Base-by-base conservation (phyloP, 2,797 vertebrate genomes). In the Sorex maritimensis region DNA sequence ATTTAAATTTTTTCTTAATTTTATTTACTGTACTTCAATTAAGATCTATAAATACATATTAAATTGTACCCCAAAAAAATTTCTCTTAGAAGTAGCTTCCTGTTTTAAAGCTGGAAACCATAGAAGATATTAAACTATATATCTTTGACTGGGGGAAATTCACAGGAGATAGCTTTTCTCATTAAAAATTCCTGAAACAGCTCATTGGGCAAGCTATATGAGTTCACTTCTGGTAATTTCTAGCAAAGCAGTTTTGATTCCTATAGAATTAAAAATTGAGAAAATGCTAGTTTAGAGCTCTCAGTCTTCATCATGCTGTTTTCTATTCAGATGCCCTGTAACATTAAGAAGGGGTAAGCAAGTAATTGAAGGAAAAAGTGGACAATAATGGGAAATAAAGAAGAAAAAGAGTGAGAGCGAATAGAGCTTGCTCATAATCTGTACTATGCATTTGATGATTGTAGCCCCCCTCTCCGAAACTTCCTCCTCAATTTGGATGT, bases 101-200 rank as follows among this genome's bases (percentile, higher is more conserved):
- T 61, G 71, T 30, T 89, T 92, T 92, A 77, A 92, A 87, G 58
- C 41, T 94, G 55, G 49, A 79, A 79, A 77, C 24, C 41, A 87
- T 88, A 93, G 73, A 77, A 94, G 65, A 71, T 94, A 93, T 89
- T 94, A 93, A 91, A 95, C 90, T 85, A n/a, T 88, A 13, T 38
- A 92, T 92, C 69, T 90, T 38, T 67, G 84, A 86, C 34, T 92
- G 55, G 30, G 46, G 78, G 46, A 94, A 94, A 94, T 80, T 92
- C 75, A 95, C 63, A 88, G 71, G 65, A 80, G 74, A 80, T 65
- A 86, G 12, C 8, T 72, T 88, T 92, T 90, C 68, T 58, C 46
- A 91, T 89, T 90, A 92, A 90, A 94, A 92, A 88, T 86, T 92
- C 38, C 61, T 93, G 71, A 94, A 93, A 93, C 30, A 86, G 74